Evolutionary conservation across 2,113 vertebrate genomes (phyloP), one percentile per base, ranked within the genome.

Genomic region (Engystomops pustulosus): DNA sequence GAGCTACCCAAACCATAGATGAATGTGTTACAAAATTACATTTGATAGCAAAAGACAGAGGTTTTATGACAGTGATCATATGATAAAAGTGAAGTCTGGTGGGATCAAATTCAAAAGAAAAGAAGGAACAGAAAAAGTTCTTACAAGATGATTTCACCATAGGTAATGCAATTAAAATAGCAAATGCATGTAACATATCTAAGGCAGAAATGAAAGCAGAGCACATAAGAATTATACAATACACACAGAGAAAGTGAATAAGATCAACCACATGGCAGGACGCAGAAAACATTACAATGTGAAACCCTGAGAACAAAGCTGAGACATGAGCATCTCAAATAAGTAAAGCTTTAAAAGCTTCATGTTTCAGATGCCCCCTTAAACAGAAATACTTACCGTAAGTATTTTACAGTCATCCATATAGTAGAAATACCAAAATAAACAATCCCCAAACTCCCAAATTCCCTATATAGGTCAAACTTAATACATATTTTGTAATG

Each of bases 111-210:
- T 62, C 36, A 62, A 79, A 79, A 62, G 75, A 60, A 41, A 34
- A 25, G 14, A 79, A 79, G 41, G 76, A 20, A 36, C 36, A 65
- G 25, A 79, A 65, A 65, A 44, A 45, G 55, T 49, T 65, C 6
- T 62, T 38, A 62, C 51, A 79, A 62, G 76, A 79, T 79, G 76
- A 79, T 27, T 51, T 60, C 76, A 79, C 76, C 53, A 65, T 79
- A 79, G 76, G 58, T 79, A 79, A 79, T 65, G 36, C 76, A 45
- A 79, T 79, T 79, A 65, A 65, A 65, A 79, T 45, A 62, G 11
- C 55, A 62, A 23, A 79, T 41, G 53, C 55, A 79, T 34, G 2
- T 38, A 65, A 23, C 8, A 65, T 44, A 38, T 27, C n/a, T 60
- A 4, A 44, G 23, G 8, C 34, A 44, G 4, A 79, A 79, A 79